Evolutionary conservation across 2,888 invertebrate genomes (phyloP), one percentile per base, ranked within the genome.

Genomic region (Trissolcus brochymenae): DNA sequence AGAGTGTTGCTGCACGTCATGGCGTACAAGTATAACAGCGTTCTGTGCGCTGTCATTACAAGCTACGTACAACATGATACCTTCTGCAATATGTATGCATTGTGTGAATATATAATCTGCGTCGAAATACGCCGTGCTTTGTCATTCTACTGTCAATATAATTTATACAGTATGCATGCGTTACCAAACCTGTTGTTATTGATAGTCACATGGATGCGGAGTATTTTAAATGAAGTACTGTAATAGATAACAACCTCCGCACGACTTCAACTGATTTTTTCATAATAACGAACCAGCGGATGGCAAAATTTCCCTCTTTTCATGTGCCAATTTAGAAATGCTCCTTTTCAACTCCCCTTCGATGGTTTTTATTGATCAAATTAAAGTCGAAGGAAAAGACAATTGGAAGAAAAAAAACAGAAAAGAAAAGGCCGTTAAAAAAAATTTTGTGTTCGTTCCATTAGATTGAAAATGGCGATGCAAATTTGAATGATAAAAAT

Each of bases 1-100:
- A 81, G 82, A 83, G 84, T 82, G 84, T 84, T 81, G 82, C 80
- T 82, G 81, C 77, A 81, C 76, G 81, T 79, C 80, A 81, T 76
- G 78, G 75, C 62, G 40, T 78, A 81, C 79, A 79, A 79, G 80
- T 80, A 65, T 78, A 79, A 72, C 59, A 75, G 25, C 25, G 25
- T 4, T 2, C 68, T 59, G 62, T 77, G 62, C 56, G 62, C 74
- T 77, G 80, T 81, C 80, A 78, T 82, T 82, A 80, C 82, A 80
- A 80, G 80, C 73, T 61, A 79, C 79, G 70, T 76, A 76, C 66
- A 74, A 80, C 79, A 81, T 60, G 80, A 82, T 80, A 81, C 79
- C 78, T 81, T 72, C 70, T 66, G 67, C 77, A 79, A 79, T 78
- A 80, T 74, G 61, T 60, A 70, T 51, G 65, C 70, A 65, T 50